A percentile compares a stretch with the other conserved stretches of the same genome.
phyloP scores from a whole-genome alignment of 2,888 invertebrate species.

The Monochamus alternatus region DNA sequence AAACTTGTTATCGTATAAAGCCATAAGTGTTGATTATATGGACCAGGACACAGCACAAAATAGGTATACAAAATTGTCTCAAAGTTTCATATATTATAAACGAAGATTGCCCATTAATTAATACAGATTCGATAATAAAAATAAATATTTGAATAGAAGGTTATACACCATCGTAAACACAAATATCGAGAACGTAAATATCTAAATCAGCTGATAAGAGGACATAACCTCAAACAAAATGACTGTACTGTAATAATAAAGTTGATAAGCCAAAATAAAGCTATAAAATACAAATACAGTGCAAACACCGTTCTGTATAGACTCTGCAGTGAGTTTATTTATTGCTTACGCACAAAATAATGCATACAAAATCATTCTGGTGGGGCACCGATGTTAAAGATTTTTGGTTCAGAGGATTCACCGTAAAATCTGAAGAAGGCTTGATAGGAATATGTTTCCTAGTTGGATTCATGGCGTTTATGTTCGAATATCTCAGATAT shows the following conservation, averaged over 20 bases:
- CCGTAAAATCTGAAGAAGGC: conserved; percentile 72
- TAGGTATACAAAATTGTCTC: too few species aligned
- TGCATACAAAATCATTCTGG: conserved; percentile 37
- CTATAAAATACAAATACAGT: neutral
- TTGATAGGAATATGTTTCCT: conserved; percentile 76
- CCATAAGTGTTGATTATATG: conserved; percentile 76
- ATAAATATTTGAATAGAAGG: neutral
- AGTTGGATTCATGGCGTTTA: conserved; percentile 75
- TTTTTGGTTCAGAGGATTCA: conserved; percentile 78
- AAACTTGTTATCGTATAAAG: conserved; percentile 93
- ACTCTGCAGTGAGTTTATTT: neutral
- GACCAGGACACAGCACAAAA: neutral
- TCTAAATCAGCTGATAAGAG: neutral
- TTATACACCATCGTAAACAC: neutral
- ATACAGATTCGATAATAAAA: neutral
- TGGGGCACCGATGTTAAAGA: conserved; percentile 75
- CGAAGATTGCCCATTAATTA: too few species aligned
- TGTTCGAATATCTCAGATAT: conserved; percentile 76
- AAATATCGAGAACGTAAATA: too few species aligned
- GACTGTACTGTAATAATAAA: too few species aligned
- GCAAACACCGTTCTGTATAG: neutral
- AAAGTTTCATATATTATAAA: too few species aligned
- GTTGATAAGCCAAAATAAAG: neutral
- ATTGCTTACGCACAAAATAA: neutral
- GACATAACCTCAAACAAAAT: neutral